Evolutionary conservation across 2,797 vertebrate genomes (phyloP).

Genomic region (Catamblyrhynchus diadema): DNA sequence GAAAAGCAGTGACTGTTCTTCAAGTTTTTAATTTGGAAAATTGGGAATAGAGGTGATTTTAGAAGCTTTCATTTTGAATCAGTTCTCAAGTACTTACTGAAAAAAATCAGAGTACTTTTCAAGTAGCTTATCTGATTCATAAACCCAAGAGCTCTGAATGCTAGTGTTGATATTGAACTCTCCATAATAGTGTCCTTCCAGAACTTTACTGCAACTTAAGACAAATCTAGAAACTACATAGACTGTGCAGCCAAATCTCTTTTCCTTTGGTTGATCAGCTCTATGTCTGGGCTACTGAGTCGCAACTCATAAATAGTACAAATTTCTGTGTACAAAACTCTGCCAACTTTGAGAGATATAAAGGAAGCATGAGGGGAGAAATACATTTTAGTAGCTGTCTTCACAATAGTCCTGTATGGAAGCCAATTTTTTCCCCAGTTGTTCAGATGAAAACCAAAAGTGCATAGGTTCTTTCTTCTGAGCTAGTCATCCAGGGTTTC

Average conservation of each 20-base stretch:
- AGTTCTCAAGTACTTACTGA: background rate
- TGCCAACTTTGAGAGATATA: background rate
- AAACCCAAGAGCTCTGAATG: background rate
- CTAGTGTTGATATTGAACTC: background rate
- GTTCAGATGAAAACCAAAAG: background rate
- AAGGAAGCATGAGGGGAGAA: background rate
- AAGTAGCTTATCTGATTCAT: background rate
- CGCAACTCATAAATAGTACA: background rate
- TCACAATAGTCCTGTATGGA: background rate
- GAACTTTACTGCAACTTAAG: background rate
- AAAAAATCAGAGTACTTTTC: background rate
- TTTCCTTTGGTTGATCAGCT: background rate
- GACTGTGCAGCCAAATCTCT: background rate
- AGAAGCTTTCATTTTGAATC: background rate
- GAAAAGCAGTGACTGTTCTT: background rate
- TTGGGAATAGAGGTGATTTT: background rate
- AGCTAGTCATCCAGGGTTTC: background rate
- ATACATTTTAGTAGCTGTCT: background rate
- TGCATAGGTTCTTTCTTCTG: background rate
- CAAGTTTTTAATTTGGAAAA: slow-evolving; percentile 31
- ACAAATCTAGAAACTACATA: background rate
- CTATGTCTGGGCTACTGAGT: background rate
- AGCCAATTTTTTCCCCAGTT: background rate
- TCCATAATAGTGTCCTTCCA: background rate
- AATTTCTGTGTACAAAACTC: background rate